phyloP scores from a whole-genome alignment of 30 jellyfish, hydroid and myxozoan genomes.

The Rhopilema esculentum region DNA sequence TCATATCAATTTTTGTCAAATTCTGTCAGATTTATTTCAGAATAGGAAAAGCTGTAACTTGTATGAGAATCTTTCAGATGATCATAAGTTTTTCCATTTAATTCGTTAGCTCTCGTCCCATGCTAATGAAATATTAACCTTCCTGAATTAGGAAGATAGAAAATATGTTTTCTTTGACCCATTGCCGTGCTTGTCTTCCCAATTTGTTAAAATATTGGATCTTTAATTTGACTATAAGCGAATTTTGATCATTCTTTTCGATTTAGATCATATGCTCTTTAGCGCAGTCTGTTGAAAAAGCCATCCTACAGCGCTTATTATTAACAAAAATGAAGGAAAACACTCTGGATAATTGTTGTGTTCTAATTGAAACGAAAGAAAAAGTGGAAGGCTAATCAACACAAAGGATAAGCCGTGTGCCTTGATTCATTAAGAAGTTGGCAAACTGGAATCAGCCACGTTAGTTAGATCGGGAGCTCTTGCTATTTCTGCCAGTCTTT shows the following conservation, averaged over 20 bases:
- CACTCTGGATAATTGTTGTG: neutral
- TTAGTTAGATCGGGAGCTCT: too few relatives aligned
- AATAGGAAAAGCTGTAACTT: too few relatives aligned
- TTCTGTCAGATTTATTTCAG: too few relatives aligned
- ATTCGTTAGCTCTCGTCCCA: too few relatives aligned
- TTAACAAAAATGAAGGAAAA: too few relatives aligned
- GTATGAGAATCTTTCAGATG: too few relatives aligned
- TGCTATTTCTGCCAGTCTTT: too few relatives aligned
- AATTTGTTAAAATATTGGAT: neutral
- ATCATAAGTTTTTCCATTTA: too few relatives aligned
- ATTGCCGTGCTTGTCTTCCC: neutral
- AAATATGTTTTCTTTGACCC: neutral
- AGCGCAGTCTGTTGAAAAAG: neutral
- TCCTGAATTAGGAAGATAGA: too few relatives aligned
- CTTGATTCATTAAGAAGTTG: neutral
- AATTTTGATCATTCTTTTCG: neutral
- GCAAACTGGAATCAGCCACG: neutral
- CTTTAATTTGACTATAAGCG: neutral
- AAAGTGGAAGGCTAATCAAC: neutral
- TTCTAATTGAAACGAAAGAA: neutral
- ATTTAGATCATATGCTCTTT: neutral
- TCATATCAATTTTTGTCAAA: too few relatives aligned
- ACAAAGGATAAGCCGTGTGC: neutral
- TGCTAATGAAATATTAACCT: too few relatives aligned
- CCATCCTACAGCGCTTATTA: neutral